Evolutionary conservation across 2,113 vertebrate genomes (phyloP).

Genomic region (Oceanodroma tethys): DNA sequence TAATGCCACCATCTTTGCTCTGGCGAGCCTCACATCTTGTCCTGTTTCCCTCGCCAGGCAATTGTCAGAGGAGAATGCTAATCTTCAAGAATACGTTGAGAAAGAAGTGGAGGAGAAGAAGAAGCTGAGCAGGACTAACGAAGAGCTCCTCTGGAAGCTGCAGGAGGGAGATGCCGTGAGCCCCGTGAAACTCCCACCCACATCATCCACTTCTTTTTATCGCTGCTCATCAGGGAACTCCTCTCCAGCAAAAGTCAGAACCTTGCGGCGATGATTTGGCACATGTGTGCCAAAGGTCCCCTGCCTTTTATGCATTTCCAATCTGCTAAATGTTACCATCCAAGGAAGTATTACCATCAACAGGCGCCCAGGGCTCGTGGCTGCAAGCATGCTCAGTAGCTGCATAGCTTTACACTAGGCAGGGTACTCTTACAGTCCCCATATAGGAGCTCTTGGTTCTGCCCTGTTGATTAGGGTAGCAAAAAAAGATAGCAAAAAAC

Average conservation of each 20-base stretch:
- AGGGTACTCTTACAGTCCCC: not conserved
- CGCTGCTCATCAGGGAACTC: constrained; percentile 76
- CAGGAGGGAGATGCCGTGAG: constrained; percentile 87
- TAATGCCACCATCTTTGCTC: not conserved
- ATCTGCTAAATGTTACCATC: constrained; percentile 20
- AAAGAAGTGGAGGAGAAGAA: constrained; percentile 97
- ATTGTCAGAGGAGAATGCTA: constrained; percentile 93
- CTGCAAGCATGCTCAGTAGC: constrained; percentile 50
- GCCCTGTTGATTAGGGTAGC: constrained; percentile 21
- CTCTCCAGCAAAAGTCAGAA: constrained; percentile 79
- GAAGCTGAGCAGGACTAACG: constrained; percentile 90
- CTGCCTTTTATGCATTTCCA: not conserved
- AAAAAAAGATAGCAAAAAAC: constrained; percentile 17
- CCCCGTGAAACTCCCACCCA: constrained; percentile 82
- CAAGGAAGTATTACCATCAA: not conserved
- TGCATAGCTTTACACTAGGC: constrained; percentile 33
- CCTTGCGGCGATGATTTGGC: constrained; percentile 77
- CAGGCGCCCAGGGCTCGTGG: not conserved
- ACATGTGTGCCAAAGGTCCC: not conserved
- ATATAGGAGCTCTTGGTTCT: constrained; percentile 10
- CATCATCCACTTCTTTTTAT: constrained; percentile 83
- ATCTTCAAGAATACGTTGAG: constrained; percentile 90
- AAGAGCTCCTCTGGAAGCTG: constrained; percentile 96
- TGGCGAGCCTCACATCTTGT: not conserved
- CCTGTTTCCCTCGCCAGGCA: constrained; percentile 75